Base-by-base conservation (phyloP, 1,140 invertebrate species). In the Euglossa dilemma region DNA sequence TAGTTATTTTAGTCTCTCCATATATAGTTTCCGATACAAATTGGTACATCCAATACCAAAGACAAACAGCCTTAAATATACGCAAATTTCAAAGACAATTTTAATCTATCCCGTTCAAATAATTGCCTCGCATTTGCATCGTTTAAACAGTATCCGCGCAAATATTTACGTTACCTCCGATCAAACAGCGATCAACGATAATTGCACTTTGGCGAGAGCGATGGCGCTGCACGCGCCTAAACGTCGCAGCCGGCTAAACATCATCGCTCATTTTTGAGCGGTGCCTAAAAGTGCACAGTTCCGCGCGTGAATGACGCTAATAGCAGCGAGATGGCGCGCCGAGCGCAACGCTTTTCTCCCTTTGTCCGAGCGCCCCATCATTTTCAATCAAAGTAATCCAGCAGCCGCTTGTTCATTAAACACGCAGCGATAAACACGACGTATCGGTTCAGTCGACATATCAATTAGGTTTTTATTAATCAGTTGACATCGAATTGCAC, bases 381-480 rank as follows among this genome's bases (percentile, higher is more conserved):
- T 81, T 47, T 14, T 59, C n/a, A 47, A 70, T 82, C 56, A 28
- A 63, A 78, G 36, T 63, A 78, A 69, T 70, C 63, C 47, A 18
- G 9, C 74, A 20, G 25, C 47, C 20, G 52, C 6, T 28, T 25
- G 54, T 63, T 77, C 54, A 28, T 70, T 83, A 63, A 77, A 47
- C 25, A 12, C 45, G 66, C 52, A 45, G 54, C 74, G n/a, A 63
- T 61, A 11, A 70, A 63, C 54, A 8, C 43, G 54, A 61, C 56
- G 56, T n/a, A n/a, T 70, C 70, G 47, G 47, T 56, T 67, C 72
- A 43, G 61, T 36, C 63, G 54, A 66, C 45, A 52, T 67, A 45
- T 67, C 80, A 70, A 70, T 70, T 70, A 47, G 45, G 20, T 45
- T 56, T 78, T 83, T 52, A 78, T 83, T 56, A 70, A 71, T 63